Evolutionary conservation across 2,113 vertebrate species (phyloP).

Genomic region (Pimephales promelas): DNA sequence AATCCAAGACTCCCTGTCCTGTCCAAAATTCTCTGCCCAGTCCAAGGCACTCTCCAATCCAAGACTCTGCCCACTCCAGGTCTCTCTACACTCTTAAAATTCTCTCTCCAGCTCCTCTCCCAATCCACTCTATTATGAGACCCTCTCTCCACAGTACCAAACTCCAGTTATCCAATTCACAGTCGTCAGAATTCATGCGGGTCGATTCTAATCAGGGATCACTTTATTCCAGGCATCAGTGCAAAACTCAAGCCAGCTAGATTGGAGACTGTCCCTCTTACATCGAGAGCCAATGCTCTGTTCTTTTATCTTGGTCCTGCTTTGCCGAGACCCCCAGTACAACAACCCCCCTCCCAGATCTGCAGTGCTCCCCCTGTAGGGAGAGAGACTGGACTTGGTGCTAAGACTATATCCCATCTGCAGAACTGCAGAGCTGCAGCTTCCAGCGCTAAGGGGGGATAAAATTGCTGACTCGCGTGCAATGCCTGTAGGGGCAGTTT

Average conservation of each 20-base stretch:
- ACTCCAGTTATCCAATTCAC: constrained; percentile 16
- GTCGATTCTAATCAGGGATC: constrained; percentile 23
- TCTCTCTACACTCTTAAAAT: background rate
- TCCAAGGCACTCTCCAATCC: background rate
- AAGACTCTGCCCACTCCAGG: constrained; percentile 8
- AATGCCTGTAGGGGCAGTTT: constrained; percentile 74
- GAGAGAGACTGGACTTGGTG: constrained; percentile 62
- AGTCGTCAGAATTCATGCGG: constrained; percentile 28
- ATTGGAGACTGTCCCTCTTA: background rate
- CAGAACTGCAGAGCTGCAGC: constrained; percentile 64
- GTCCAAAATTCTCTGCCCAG: background rate
- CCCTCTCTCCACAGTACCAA: background rate
- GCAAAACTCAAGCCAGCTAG: background rate
- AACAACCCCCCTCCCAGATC: background rate
- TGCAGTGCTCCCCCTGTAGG: constrained; percentile 29
- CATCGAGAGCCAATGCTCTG: background rate
- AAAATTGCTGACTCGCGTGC: constrained; percentile 72
- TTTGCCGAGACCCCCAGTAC: background rate
- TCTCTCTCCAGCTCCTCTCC: background rate
- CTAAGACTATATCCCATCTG: constrained; percentile 72
- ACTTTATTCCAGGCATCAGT: background rate
- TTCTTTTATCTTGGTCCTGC: constrained; percentile 18
- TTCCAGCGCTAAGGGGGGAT: constrained; percentile 66
- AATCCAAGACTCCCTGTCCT: background rate
- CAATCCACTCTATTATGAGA: background rate